phyloP scores from a whole-genome alignment of 2,113 vertebrate genomes.

The Illadopsis cleaveri region DNA sequence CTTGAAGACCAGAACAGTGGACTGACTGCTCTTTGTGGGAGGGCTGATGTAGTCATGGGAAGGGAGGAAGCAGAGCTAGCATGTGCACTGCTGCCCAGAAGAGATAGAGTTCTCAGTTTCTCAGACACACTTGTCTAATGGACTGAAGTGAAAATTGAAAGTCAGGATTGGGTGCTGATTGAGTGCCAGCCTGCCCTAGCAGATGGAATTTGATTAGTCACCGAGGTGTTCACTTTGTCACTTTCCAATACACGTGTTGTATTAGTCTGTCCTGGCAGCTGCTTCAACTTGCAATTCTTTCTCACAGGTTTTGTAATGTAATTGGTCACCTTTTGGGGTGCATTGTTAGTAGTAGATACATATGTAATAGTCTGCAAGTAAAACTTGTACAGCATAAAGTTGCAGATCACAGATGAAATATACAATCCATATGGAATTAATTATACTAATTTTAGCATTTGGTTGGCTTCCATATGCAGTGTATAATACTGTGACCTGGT shows the following conservation, averaged over 20 bases:
- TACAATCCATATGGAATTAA: background rate
- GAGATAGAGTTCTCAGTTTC: background rate
- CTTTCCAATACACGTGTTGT: background rate
- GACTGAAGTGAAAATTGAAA: background rate
- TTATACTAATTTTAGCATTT: background rate
- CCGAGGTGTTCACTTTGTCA: background rate
- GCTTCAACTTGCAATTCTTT: background rate
- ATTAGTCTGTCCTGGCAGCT: background rate
- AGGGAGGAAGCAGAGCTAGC: background rate
- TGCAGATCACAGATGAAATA: background rate
- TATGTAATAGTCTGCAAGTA: background rate
- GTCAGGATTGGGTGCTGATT: background rate
- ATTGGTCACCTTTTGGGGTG: rapidly evolving
- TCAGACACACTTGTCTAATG: background rate
- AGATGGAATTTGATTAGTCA: background rate
- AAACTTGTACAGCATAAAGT: background rate
- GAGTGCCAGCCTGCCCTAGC: background rate
- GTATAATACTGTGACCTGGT: background rate
- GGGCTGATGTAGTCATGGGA: rapidly evolving
- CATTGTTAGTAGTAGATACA: background rate
- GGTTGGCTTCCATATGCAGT: background rate
- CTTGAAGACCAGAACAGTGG: background rate
- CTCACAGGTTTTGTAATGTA: background rate
- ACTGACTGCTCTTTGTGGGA: background rate
- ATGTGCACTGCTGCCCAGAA: background rate